A percentile compares a stretch with the other conserved stretches of the same genome.
These are phyloP conservation scores for Saccostrea echinata DNA, from an alignment of 1,140 invertebrate genomes.

Conservation along the genomic window DNA sequence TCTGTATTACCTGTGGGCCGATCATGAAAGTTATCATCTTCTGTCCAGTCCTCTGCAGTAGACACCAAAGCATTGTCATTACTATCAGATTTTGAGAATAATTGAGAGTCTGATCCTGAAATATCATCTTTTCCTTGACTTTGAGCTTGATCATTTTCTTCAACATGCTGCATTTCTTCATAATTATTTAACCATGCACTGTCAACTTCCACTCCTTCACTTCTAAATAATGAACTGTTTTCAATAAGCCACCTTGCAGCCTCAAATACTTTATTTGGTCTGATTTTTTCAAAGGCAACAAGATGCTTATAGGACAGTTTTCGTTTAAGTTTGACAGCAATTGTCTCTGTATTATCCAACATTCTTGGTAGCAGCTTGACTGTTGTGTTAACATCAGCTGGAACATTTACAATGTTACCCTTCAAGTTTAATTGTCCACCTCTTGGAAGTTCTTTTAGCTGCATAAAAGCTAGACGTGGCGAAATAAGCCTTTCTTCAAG, in stretches of 20 bases:
- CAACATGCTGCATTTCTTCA: not conserved
- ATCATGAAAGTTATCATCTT: not conserved
- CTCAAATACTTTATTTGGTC: constrained; percentile 43
- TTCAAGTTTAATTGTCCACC: not conserved
- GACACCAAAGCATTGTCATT: not conserved
- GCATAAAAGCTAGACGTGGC: not conserved
- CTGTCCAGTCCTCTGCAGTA: not conserved
- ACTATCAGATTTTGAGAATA: no score
- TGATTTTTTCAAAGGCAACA: constrained; percentile 41
- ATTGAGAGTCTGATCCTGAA: not conserved
- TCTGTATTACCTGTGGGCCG: constrained; percentile 32
- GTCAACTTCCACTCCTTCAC: constrained; percentile 34
- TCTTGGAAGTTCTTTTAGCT: constrained; percentile 47
- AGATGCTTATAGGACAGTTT: constrained; percentile 30
- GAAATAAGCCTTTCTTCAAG: not conserved
- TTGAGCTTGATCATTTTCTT: not conserved
- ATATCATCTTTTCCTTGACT: no score
- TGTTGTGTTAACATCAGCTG: constrained; percentile 34
- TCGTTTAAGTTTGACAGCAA: constrained; percentile 53
- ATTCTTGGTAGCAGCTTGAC: constrained; percentile 19
- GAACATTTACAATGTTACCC: constrained; percentile 40
- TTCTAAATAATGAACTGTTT: constrained; percentile 38
- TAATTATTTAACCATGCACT: constrained; percentile 1
- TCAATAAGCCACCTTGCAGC: constrained; percentile 41
- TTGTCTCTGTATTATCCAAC: constrained; percentile 31